Evolutionary conservation across 2,113 vertebrate genomes (phyloP), one percentile per base, ranked within the genome.

Genomic region (Corvus moneduloides): DNA sequence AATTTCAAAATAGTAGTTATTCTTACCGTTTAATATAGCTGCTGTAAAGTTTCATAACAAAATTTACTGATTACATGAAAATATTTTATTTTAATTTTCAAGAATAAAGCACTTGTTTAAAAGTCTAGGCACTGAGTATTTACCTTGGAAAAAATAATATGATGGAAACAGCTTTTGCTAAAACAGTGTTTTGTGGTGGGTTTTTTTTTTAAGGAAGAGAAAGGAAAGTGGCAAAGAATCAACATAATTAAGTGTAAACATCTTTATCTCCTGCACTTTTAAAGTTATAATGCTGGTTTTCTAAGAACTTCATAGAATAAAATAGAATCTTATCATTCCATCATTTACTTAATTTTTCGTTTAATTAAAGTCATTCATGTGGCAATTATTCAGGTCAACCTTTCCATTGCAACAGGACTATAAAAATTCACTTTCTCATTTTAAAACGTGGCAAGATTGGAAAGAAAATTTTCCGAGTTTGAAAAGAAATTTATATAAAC

Each of bases 1-100:
- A 98, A 98, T 98, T 98, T 98, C 98, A 98, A 98, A 98, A 97
- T 95, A 97, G 95, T 94, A 94, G 95, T 98, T 97, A 97, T 96
- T 98, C 96, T 97, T 97, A 97, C 77, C 87, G 5, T 97, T 98
- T 98, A 98, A 98, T 98, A 98, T 93, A 93, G 95, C 93, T 67
- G 75, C 97, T 95, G 86, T 94, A 95, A 97, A 96, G 68, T 97
- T 94, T 96, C 94, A 82, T 94, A 96, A 95, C 80, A 89, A 96
- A 96, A 97, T 96, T 97, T 96, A 97, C 96, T 69, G 95, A 96
- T 97, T 94, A 96, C 64, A 51, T 56, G 74, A 94, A 97, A 97
- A 97, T 96, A 97, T 96, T 97, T 95, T 97, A 90, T 87, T 97
- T 95, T 93, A 69, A 92, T 97, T 97, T 94, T 94, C 82, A 85